Evolutionary conservation across 2,113 vertebrate genomes (phyloP).

Genomic region (Heterocephalus glaber): DNA sequence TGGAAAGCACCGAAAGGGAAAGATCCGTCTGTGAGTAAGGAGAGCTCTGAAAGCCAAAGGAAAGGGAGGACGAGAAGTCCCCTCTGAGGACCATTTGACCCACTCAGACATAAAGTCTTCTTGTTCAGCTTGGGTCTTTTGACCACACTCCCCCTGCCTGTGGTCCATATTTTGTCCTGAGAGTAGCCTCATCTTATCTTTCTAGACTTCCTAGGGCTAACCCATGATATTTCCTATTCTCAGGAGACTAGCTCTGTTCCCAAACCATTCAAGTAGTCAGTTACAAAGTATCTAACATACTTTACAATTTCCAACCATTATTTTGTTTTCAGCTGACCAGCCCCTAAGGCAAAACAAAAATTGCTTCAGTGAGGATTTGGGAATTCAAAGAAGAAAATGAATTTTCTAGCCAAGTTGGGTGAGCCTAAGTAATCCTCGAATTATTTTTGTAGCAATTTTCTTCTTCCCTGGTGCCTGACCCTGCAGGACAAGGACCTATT

Average conservation of each 20-base stretch:
- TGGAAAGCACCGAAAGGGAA: neutral
- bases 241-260: neutral
- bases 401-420: constrained; percentile 32
- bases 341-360: constrained; percentile 57
- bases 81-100: neutral
- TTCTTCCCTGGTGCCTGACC: constrained; percentile 57
- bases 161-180: neutral
- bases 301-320: constrained; percentile 43
- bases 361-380: neutral
- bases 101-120: neutral
- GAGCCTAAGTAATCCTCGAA: constrained; percentile 47
- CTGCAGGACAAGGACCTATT: constrained; percentile 66
- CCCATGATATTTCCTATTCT: neutral
- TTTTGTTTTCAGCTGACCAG: constrained; percentile 13
- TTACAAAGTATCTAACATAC: neutral
- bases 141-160: accelerated
- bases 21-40: neutral
- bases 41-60: neutral
- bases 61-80: neutral
- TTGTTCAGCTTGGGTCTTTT: neutral
- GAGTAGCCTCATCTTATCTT: accelerated
- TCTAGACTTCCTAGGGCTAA: neutral
- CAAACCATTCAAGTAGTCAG: neutral
- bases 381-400: constrained; percentile 37
- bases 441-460: constrained; percentile 64